These are phyloP conservation scores for Strix aluco DNA, from an alignment of 2,113 vertebrate species.

Conservation along the genomic window DNA sequence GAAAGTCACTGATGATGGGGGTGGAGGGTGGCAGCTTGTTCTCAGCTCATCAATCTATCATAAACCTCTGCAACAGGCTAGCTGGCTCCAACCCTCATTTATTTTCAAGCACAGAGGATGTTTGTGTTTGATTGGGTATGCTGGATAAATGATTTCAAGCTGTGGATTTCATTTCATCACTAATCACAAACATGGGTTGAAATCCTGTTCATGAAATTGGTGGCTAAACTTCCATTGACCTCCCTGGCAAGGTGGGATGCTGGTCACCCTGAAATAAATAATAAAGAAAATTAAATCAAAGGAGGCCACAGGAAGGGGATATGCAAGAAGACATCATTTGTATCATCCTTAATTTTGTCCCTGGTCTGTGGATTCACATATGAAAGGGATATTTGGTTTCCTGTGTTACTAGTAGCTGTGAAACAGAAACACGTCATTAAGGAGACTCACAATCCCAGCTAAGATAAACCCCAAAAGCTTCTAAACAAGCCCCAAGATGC, in stretches of 20 bases:
- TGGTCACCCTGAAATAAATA: constrained; percentile 6
- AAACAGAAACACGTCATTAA: not conserved
- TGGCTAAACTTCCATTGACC: not conserved
- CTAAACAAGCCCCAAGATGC: not conserved
- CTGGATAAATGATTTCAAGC: constrained; percentile 28
- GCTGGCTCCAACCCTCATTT: constrained; percentile 20
- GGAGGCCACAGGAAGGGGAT: not conserved
- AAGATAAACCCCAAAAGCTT: not conserved
- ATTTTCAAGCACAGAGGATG: constrained; percentile 27
- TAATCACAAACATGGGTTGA: not conserved
- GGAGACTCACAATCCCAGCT: not conserved
- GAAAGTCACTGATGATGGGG: constrained; percentile 24
- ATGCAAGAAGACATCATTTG: not conserved
- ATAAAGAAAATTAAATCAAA: not conserved
- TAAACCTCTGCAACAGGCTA: not conserved
- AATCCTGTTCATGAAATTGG: not conserved
- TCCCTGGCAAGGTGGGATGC: not conserved
- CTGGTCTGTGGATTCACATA: not conserved
- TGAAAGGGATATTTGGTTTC: not conserved
- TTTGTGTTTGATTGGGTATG: constrained; percentile 22
- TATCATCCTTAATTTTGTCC: not conserved
- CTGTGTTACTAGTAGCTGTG: not conserved
- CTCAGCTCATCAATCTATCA: constrained; percentile 55
- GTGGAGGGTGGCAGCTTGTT: constrained; percentile 46
- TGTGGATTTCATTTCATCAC: constrained; percentile 2